Evolutionary conservation across 2,797 vertebrate genomes (phyloP), one percentile per base, ranked within the genome.

Genomic region (Sebastes wilsoni): DNA sequence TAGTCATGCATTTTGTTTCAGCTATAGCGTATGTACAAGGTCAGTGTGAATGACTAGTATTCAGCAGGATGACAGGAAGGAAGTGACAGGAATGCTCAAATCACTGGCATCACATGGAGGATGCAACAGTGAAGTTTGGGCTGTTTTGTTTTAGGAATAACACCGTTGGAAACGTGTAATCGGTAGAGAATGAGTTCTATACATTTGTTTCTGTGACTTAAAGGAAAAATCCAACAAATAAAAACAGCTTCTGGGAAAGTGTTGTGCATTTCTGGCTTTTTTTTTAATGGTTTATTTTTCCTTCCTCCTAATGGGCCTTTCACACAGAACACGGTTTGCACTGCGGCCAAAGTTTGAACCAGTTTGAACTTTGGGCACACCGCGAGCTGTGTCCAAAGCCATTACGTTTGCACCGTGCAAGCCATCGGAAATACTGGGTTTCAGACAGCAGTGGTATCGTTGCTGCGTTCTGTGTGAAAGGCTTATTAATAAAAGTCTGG

Each of bases 21-120:
- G 89, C 89, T 91, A 90, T 92, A 94, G 89, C 83, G 20, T 95
- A 95, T 96, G 91, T 96, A 96, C 96, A 96, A 88, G 85, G 87
- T 92, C 88, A 89, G 88, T 75, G 90, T 92, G 83, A 80, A 77
- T 71, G 88, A 79, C 61, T 55, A 16, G 68, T 76, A n/a, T 66
- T 88, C 68, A 88, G 90, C 72, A 83, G 69, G 82, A 83, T 76
- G 84, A 78, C 58, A 62, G 66, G 61, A 75, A 80, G 20, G 52
- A 79, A 70, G 72, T 65, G 36, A 71, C 54, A 52, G 67, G 81
- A 87, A 83, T 72, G 69, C 61, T 81, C 73, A 68, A 72, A 81
- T 46, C 78, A 58, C 79, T 42, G 74, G 70, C 49, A 30, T 69
- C 23, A 32, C 11, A 52, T 16, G 22, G 23, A 74, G 13, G 72